Evolutionary conservation across 2,113 vertebrate species (phyloP).

Genomic region (Ellobius talpinus): DNA sequence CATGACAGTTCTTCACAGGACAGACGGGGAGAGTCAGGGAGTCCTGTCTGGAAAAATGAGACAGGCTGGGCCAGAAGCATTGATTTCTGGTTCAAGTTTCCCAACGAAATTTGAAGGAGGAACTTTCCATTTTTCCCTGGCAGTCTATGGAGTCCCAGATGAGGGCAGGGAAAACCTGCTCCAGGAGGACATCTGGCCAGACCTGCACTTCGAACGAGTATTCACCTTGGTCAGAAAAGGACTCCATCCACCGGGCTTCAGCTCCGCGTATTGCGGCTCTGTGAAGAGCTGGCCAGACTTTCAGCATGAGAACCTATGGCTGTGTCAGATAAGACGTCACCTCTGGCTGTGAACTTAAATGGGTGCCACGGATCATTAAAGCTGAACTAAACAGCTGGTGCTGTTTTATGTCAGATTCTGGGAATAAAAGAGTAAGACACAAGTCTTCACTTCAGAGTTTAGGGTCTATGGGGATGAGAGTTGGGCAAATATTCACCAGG

Average conservation of each 20-base stretch:
- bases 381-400: neutral
- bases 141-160: constrained; percentile 55
- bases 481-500: neutral
- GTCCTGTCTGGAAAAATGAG: constrained; percentile 77
- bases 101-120: constrained; percentile 63
- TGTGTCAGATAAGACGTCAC: neutral
- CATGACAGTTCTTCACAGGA: constrained; percentile 10
- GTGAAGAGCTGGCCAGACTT: neutral
- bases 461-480: neutral
- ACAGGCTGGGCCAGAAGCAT: constrained; percentile 65
- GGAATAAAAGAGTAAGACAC: constrained; percentile 23
- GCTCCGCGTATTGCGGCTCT: neutral
- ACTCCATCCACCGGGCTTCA: neutral
- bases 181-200: constrained; percentile 9
- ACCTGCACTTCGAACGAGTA: neutral
- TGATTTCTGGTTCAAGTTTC: constrained; percentile 83
- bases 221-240: neutral
- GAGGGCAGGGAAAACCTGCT: constrained; percentile 33
- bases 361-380: neutral
- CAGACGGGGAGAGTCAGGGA: constrained; percentile 59
- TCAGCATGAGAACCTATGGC: neutral
- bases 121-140: constrained; percentile 76
- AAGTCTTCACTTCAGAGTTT: neutral
- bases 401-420: neutral
- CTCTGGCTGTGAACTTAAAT: neutral